Evolutionary conservation across 2,888 invertebrate species (phyloP), one percentile per base, ranked within the genome.

Genomic region (Blastobasis lacticolella): DNA sequence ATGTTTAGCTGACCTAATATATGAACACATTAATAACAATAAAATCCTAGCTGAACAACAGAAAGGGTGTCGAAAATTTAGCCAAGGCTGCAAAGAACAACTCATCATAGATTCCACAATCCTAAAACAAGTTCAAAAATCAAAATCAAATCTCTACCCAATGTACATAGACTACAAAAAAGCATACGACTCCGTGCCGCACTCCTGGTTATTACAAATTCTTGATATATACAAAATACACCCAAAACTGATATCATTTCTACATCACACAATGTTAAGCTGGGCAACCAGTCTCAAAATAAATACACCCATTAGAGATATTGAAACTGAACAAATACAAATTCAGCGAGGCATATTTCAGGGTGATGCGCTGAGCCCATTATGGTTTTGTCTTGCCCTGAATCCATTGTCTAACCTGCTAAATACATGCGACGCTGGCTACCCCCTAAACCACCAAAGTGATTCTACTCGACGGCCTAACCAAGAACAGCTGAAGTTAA

Each of bases 161-260:
- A 58, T 57, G 57, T 64, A 56, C 44, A 58, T 61, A 0, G 62
- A 63, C 40, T 65, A 62, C 40, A 40, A 54, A 47, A 63, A 63
- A 47, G 65, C 63, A 4, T 65, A 50, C 50, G 63, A 63, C 47
- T 55, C 56, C 0, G 60, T 61, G 2, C 63, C 62, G 1, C 65
- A 65, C 38, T 48, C 49, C 7, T 63, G 63, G 61, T 53, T 62
- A 5, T 8, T 63, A 8, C 23, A 59, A n/a, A 48, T 57, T 8
- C 45, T 64, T 23, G 1, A 58, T 46, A 46, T 38, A 23, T 60
- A 60, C 38, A 61, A 58, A 56, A 59, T 61, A 40, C 51, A 60
- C 10, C 58, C 58, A 4, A 41, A 10, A n/a, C 43, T 62, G 4
- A 53, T 56, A 46, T 23, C 6, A 4, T 43, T 38, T 38, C 5